Evolutionary conservation across 2,797 vertebrate species (phyloP).

Genomic region (Sebastes itinus): DNA sequence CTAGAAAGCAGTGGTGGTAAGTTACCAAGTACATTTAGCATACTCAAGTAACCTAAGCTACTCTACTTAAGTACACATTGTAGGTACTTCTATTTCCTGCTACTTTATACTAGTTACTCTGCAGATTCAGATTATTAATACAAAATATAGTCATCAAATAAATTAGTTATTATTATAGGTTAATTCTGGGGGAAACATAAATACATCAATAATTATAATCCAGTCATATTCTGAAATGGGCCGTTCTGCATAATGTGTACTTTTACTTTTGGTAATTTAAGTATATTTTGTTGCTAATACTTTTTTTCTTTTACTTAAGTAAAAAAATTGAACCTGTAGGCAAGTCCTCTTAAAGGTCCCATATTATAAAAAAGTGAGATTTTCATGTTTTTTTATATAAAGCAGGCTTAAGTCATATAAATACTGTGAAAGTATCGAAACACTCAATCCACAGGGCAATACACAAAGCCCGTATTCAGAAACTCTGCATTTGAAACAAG

Average conservation of each 20-base stretch:
- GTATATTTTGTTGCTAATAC: neutral
- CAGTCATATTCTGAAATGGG: neutral
- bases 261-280: neutral
- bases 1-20: neutral
- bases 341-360: neutral
- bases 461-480: too few relatives aligned
- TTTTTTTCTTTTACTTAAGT: neutral
- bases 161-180: neutral
- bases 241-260: neutral
- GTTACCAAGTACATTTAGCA: neutral
- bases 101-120: neutral
- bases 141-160: neutral
- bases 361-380: too few relatives aligned
- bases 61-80: neutral
- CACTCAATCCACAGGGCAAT: too few relatives aligned
- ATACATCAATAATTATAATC: neutral
- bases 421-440: too few relatives aligned
- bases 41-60: neutral
- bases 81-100: neutral
- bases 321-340: neutral
- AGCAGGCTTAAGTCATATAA: too few relatives aligned
- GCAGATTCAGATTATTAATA: neutral
- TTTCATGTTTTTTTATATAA: too few relatives aligned
- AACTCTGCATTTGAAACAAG: too few relatives aligned
- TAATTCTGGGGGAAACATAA: rapidly evolving